These are phyloP conservation scores for Helobdella robusta DNA, from an alignment of 2,888 invertebrate genomes.

Conservation along the genomic window DNA sequence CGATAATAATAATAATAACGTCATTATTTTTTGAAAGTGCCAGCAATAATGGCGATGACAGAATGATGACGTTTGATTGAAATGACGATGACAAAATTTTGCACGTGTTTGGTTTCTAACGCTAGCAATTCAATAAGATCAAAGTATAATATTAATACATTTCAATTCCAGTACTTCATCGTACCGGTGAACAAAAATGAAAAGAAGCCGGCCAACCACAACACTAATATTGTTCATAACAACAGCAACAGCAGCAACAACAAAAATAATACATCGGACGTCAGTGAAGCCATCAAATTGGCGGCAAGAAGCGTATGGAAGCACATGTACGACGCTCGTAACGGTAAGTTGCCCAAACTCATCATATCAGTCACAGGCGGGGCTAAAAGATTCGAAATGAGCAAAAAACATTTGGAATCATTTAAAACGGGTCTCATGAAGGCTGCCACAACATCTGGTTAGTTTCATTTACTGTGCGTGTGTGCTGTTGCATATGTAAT, in stretches of 20 bases:
- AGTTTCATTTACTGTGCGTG: too few relatives aligned
- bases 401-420: constrained; percentile 37
- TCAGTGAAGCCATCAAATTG: neutral
- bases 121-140: too few relatives aligned
- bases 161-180: neutral
- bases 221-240: too few relatives aligned
- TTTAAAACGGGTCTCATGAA: constrained; percentile 44
- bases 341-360: constrained; percentile 44
- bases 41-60: too few relatives aligned
- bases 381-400: constrained; percentile 45
- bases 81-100: too few relatives aligned
- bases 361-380: constrained; percentile 50
- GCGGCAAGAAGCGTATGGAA: constrained; percentile 39
- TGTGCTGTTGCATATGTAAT: too few relatives aligned
- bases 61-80: too few relatives aligned
- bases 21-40: too few relatives aligned
- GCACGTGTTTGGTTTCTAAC: too few relatives aligned
- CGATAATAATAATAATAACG: too few relatives aligned
- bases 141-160: too few relatives aligned
- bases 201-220: neutral
- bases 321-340: constrained; percentile 43
- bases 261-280: neutral
- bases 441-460: constrained; percentile 47
- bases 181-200: neutral
- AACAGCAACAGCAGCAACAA: neutral